These are phyloP conservation scores for Euglossa dilemma DNA, from an alignment of 1,140 invertebrate species.

Conservation along the genomic window DNA sequence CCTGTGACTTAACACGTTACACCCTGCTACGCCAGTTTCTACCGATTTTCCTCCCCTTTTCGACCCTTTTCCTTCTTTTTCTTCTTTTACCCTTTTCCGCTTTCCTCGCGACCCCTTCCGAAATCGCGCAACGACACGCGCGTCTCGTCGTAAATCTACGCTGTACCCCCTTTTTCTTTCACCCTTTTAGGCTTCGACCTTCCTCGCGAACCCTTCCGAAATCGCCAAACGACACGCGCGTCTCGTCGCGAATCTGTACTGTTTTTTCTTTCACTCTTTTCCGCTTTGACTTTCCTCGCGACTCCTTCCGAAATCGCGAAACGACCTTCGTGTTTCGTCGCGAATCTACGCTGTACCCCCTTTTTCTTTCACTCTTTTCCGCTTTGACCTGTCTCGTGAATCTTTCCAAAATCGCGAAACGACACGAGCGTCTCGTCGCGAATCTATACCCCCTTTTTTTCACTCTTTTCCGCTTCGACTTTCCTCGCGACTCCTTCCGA, in stretches of 20 bases:
- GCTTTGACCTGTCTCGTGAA: neutral
- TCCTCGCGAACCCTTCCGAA: neutral
- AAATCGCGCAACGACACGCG: neutral
- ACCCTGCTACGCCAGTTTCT: neutral
- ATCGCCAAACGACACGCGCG: neutral
- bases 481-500: neutral
- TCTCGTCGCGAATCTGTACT: too few relatives aligned
- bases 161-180: neutral
- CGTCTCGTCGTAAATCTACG: too few relatives aligned
- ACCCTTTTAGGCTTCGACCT: neutral
- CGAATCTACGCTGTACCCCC: too few relatives aligned
- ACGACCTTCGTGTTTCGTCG: neutral
- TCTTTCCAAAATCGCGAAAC: too few relatives aligned
- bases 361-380: neutral
- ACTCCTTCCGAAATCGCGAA: too few relatives aligned
- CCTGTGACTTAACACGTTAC: slow-evolving; percentile 37
- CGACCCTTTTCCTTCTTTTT: too few relatives aligned
- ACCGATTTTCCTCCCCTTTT: too few relatives aligned
- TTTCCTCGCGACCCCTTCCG: neutral
- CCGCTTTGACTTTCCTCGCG: neutral
- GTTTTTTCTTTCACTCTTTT: neutral
- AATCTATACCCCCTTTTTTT: neutral
- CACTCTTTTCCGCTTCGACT: neutral
- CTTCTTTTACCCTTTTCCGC: neutral
- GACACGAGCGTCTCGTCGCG: neutral